These are phyloP conservation scores for Nothocercus nigrocapillus DNA, from an alignment of 2,113 vertebrate species.

Conservation along the genomic window DNA sequence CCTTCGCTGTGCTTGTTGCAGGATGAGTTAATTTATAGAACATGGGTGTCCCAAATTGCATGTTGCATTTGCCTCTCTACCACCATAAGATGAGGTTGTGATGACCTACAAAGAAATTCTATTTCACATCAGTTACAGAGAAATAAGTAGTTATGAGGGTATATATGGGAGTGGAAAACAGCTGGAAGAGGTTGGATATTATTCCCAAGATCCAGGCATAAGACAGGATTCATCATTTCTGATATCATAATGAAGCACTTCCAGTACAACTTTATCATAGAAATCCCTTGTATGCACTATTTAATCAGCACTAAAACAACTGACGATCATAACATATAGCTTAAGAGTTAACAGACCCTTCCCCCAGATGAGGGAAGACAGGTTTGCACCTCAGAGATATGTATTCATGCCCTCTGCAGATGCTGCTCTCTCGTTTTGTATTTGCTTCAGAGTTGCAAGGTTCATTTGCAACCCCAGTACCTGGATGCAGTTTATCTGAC, in stretches of 20 bases:
- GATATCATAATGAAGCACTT: background rate
- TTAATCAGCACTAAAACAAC: constrained; percentile 14
- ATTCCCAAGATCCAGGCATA: background rate
- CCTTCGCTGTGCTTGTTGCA: background rate
- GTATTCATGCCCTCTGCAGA: constrained; percentile 34
- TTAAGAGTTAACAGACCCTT: background rate
- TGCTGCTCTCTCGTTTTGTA: constrained; percentile 3
- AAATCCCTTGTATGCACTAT: constrained; percentile 4
- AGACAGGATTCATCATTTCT: background rate
- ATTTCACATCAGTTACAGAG: background rate
- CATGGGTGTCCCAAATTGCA: background rate
- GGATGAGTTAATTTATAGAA: background rate
- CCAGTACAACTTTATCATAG: background rate
- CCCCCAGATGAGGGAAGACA: constrained; percentile 33
- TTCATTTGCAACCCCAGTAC: background rate
- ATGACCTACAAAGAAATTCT: background rate
- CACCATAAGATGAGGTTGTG: background rate
- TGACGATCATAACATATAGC: background rate
- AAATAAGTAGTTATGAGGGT: background rate
- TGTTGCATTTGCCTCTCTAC: background rate
- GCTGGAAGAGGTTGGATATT: constrained; percentile 17
- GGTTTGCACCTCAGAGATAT: background rate
- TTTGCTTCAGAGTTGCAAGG: background rate
- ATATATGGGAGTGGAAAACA: background rate
- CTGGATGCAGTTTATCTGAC: background rate